Evolutionary conservation across 1,140 invertebrate genomes (phyloP).

Genomic region (Anoplophora glabripennis): DNA sequence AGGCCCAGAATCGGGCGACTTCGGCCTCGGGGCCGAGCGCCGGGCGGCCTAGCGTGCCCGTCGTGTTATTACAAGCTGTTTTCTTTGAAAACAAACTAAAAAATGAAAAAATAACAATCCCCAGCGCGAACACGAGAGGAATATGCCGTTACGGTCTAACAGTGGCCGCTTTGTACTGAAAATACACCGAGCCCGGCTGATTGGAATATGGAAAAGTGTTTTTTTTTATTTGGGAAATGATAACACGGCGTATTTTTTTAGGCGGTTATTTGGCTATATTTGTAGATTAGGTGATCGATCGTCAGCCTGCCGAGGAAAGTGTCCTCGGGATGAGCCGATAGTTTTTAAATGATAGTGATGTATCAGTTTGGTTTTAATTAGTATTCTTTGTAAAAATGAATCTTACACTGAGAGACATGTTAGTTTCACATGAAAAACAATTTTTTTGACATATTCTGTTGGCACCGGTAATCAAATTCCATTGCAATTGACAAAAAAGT

Average conservation of each 20-base stretch:
- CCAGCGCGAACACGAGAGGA: conserved; percentile 6
- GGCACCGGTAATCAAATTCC: too few relatives aligned
- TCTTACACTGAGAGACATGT: too few relatives aligned
- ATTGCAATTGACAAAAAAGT: too few relatives aligned
- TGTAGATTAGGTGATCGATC: too few relatives aligned
- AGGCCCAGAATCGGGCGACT: conserved; percentile 8
- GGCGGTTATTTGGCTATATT: too few relatives aligned
- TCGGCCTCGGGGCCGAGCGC: not conserved
- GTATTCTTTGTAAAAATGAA: too few relatives aligned
- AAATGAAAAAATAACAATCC: conserved; percentile 35
- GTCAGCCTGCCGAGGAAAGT: too few relatives aligned
- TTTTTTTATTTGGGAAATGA: not conserved
- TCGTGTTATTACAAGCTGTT: conserved; percentile 35
- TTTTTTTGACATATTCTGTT: too few relatives aligned
- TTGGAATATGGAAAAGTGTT: conserved; percentile 15
- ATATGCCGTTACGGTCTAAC: conserved; percentile 1
- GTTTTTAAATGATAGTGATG: too few relatives aligned
- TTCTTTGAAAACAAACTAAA: conserved; percentile 36
- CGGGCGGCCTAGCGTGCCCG: conserved; percentile 2
- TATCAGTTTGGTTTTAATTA: too few relatives aligned
- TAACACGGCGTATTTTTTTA: not conserved
- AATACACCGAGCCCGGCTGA: conserved; percentile 8
- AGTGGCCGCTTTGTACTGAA: conserved; percentile 12
- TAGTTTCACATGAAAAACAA: too few relatives aligned
- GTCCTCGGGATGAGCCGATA: too few relatives aligned